Percentiles rank a stretch among this genome's conserved stretches.
Conservation (phyloP, 2,113 vertebrate species). For the Mastomys coucha region DNA sequence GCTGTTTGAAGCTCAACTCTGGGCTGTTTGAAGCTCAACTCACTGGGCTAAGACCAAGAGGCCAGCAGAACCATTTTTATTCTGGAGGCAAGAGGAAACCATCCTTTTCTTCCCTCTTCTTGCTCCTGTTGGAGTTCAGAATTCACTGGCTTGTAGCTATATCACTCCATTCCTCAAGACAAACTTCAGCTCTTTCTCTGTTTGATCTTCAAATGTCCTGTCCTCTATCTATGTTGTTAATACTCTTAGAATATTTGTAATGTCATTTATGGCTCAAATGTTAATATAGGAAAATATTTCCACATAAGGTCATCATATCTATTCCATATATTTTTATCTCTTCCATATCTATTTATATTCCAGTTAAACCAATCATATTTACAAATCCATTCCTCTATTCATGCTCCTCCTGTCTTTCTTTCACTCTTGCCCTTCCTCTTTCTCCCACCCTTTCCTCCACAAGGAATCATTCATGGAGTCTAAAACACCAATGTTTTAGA, state of each 20-base stretch:
- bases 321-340: too few species aligned
- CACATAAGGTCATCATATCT: not conserved
- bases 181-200: not conserved
- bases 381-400: not conserved
- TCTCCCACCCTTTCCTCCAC: not conserved
- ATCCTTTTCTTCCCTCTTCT: not conserved
- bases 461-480: not conserved
- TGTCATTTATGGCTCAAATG: not conserved
- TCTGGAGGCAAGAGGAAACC: not conserved
- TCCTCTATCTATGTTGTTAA: not conserved
- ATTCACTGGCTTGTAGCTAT: not conserved
- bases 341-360: too few species aligned
- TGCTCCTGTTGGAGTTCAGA: not conserved
- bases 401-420: not conserved
- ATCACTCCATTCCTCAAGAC: not conserved
- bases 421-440: not conserved
- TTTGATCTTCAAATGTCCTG: not conserved
- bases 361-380: not conserved
- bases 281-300: not conserved
- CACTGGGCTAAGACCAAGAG: not conserved
- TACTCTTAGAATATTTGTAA: not conserved
- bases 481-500: not conserved
- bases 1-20: too few species aligned
- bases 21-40: not conserved
- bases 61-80: not conserved